Conservation (phyloP, 2,797 vertebrate genomes). For the Hirundo rustica region DNA sequence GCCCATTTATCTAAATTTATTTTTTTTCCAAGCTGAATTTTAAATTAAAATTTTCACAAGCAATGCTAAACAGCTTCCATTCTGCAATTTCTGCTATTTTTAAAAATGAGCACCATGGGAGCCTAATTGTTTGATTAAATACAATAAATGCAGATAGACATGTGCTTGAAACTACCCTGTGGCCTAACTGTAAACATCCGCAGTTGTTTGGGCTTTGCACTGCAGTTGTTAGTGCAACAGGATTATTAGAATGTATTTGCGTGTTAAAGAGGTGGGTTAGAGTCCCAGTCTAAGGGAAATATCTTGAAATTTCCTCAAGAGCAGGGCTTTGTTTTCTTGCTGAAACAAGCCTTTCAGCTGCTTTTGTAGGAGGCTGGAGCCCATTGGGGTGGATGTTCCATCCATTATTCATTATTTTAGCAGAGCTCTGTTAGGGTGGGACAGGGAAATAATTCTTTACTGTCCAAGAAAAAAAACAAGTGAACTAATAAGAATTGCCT, state of each 20-base stretch:
- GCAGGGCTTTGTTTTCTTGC: slow-evolving; percentile 40
- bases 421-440: background rate
- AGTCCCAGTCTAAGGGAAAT: slow-evolving; percentile 27
- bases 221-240: slow-evolving; percentile 28
- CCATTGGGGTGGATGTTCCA: background rate
- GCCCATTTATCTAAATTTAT: background rate
- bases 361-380: background rate
- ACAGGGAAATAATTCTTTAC: background rate
- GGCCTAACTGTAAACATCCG: slow-evolving; percentile 55
- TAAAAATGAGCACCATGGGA: background rate
- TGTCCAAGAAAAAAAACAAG: background rate
- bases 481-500: background rate
- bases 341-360: slow-evolving; percentile 56
- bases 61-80: background rate
- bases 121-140: slow-evolving; percentile 47
- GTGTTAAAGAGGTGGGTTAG: background rate
- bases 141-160: slow-evolving; percentile 10
- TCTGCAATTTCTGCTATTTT: background rate
- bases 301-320: slow-evolving; percentile 43
- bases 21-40: background rate
- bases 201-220: slow-evolving; percentile 15
- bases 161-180: slow-evolving; percentile 7
- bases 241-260: slow-evolving; percentile 40
- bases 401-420: slow-evolving; percentile 57
- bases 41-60: background rate